These are phyloP conservation scores for Theocolax elegans DNA, from an alignment of 1,140 invertebrate species.

Conservation along the genomic window DNA sequence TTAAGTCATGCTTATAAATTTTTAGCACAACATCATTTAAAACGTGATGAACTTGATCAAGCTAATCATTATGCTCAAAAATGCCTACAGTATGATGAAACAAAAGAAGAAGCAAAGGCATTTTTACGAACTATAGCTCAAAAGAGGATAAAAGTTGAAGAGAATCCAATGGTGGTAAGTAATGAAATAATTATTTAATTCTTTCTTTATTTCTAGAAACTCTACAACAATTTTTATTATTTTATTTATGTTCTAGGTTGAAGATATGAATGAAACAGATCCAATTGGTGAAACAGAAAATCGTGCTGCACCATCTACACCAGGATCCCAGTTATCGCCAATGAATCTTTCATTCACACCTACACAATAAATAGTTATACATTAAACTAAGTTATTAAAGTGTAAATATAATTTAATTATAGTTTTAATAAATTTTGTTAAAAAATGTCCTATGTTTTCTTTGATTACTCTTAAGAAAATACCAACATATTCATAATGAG, in stretches of 20 bases:
- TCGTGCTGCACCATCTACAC: slow-evolving; percentile 46
- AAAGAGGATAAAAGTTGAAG: slow-evolving; percentile 70
- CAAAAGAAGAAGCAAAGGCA: slow-evolving; percentile 91
- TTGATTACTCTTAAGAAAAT: no score
- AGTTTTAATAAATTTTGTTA: no score
- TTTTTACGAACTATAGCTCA: slow-evolving; percentile 84
- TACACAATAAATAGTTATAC: no score
- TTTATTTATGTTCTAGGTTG: slow-evolving; percentile 51
- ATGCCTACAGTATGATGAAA: slow-evolving; percentile 88
- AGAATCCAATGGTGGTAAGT: slow-evolving; percentile 67
- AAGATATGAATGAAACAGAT: slow-evolving; percentile 66
- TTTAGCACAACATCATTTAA: slow-evolving; percentile 90
- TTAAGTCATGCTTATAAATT: slow-evolving; percentile 89
- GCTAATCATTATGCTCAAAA: slow-evolving; percentile 93
- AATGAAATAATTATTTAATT: background rate
- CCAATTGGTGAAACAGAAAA: slow-evolving; percentile 56
- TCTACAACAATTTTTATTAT: background rate
- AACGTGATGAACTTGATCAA: slow-evolving; percentile 82
- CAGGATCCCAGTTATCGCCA: slow-evolving; percentile 61
- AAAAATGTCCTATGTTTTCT: no score
- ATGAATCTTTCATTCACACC: slow-evolving; percentile 65
- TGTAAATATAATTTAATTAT: no score
- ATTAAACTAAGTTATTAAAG: no score
- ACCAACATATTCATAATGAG: no score
- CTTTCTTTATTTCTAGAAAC: background rate